Evolutionary conservation across 2,888 invertebrate species (phyloP), one percentile per base, ranked within the genome.

Genomic region (Dexiosoma caninum): DNA sequence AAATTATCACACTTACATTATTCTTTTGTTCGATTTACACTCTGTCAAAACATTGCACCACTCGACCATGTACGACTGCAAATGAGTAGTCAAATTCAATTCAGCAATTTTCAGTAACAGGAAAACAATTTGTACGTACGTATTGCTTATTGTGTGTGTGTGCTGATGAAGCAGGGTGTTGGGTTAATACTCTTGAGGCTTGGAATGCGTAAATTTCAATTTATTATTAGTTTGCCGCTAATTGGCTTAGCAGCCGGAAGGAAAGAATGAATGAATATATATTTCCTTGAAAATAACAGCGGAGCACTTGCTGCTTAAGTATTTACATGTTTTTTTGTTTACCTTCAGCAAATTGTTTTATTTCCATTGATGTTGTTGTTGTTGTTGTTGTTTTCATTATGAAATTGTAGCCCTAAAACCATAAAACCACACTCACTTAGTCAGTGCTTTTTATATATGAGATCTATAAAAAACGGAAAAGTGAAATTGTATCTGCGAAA

Each of bases 191-290:
- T 82, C 83, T 70, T 69, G 83, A 84, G 82, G 72, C 76, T 81
- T 71, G 78, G 82, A 83, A 84, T 85, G 86, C 86, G 85, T 86
- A 83, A 87, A 87, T 87, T 87, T 85, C 87, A 88, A 88, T 88
- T 88, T 88, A 87, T 88, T 88, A 84, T 83, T 84, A 83, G 88
- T 86, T 88, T 83, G 83, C 87, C 86, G 85, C 88, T 88, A 88
- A 88, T 88, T 88, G 88, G 87, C 86, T 86, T 82, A 85, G 85
- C 85, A 85, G 88, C 88, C 87, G 85, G 86, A 87, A 88, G 87
- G 84, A 70, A 77, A 16, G 32, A 66, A 42, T 12, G 16, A 55
- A 42, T 32, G 30, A 66, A 53, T 40, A 66, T 71, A 59, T 62
- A 66, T 70, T 70, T 62, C 55, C 59, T 49, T 71, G 49, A 32